Conservation (phyloP, 2,113 vertebrate genomes). For the Phyllostomus hastatus region DNA sequence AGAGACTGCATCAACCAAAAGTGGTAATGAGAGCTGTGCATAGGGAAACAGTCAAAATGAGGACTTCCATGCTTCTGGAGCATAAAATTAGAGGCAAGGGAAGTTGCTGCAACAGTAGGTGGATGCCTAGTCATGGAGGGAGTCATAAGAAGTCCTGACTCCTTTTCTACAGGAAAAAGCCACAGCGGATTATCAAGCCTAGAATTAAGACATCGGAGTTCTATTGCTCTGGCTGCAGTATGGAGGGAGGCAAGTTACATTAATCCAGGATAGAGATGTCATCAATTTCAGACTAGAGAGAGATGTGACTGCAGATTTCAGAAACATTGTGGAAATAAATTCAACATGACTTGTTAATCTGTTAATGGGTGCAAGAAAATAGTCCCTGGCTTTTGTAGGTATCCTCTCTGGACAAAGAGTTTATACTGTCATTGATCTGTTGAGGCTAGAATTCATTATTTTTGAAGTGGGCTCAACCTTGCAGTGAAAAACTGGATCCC, state of each 20-base stretch:
- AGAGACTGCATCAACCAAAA: neutral
- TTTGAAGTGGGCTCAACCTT: neutral
- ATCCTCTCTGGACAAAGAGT: neutral
- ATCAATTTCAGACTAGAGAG: neutral
- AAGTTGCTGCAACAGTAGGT: neutral
- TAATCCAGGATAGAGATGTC: neutral
- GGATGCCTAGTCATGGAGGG: neutral
- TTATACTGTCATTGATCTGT: neutral
- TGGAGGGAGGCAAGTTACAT: neutral
- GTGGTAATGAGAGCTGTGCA: neutral
- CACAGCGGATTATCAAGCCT: neutral
- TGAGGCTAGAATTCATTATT: neutral
- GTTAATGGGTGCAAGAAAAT: neutral
- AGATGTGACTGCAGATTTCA: neutral
- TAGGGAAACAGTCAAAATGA: neutral
- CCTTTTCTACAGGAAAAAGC: neutral
- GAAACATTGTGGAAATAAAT: conserved; percentile 9
- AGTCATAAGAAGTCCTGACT: neutral
- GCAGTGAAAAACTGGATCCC: neutral
- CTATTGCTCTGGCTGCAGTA: neutral
- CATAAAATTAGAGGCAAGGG: neutral
- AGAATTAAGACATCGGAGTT: neutral
- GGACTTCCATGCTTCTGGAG: neutral
- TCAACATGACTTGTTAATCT: neutral
- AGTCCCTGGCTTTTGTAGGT: neutral